Conservation (phyloP, 2,888 invertebrate species). For the Meandrusa payeni region DNA sequence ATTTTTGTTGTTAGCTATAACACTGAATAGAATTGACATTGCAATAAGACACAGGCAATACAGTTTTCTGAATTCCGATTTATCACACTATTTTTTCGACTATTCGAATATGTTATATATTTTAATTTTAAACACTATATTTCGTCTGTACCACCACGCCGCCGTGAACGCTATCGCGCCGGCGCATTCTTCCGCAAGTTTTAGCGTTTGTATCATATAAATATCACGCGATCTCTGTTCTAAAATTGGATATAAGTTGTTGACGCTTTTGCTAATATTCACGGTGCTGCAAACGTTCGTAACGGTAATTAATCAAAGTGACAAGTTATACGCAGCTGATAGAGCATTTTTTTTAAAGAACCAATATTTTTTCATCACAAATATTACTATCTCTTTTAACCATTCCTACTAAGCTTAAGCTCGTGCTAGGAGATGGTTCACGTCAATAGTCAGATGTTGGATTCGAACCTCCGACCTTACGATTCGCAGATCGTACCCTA, state of each 20-base stretch:
- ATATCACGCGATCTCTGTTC: slow-evolving; percentile 43
- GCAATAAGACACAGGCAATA: slow-evolving; percentile 1
- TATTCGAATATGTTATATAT: too few species aligned
- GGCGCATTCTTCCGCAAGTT: slow-evolving; percentile 36
- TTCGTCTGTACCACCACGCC: neutral
- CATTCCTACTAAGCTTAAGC: too few species aligned
- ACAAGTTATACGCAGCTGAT: too few species aligned
- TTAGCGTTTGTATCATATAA: slow-evolving; percentile 39
- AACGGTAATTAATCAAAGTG: slow-evolving; percentile 54
- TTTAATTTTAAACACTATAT: neutral
- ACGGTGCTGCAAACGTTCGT: slow-evolving; percentile 57
- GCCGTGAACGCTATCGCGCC: slow-evolving; percentile 16
- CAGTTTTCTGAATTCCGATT: too few species aligned
- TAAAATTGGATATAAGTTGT: slow-evolving; percentile 46
- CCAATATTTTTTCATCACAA: too few species aligned
- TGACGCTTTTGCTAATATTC: slow-evolving; percentile 46
- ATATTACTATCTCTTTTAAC: too few species aligned
- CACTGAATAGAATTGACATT: slow-evolving; percentile 96
- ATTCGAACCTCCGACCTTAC: too few species aligned
- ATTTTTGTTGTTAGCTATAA: slow-evolving; percentile 88
- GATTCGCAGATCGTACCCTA: too few species aligned
- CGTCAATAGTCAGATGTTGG: too few species aligned
- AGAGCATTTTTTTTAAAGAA: too few species aligned
- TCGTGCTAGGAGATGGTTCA: too few species aligned
- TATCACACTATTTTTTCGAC: too few species aligned